Conservation (phyloP, 2,888 invertebrate genomes). For the Liopterus haemorrhoidalis region DNA sequence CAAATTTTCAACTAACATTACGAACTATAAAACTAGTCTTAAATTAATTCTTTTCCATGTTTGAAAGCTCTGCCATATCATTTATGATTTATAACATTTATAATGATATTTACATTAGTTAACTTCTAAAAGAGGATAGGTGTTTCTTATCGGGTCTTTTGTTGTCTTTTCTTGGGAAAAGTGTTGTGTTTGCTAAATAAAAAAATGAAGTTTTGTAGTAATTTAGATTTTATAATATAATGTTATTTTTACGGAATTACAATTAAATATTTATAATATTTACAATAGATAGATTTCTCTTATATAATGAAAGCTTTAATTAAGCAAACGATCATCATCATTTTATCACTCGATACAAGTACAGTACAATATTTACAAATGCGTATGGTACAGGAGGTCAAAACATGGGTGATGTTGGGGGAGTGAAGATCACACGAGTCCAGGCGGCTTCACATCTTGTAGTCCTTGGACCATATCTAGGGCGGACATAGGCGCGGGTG, state of each 20-base stretch:
- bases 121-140: too few species aligned
- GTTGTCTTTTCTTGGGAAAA: too few species aligned
- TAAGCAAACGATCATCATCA: too few species aligned
- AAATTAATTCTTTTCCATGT: too few species aligned
- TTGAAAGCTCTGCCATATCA: too few species aligned
- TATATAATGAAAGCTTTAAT: conserved; percentile 17
- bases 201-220: too few species aligned
- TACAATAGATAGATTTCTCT: conserved; percentile 24
- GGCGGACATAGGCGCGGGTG: conserved; percentile 44
- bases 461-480: conserved; percentile 60
- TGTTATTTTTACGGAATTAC: conserved; percentile 21
- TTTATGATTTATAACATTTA: too few species aligned
- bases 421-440: conserved; percentile 65
- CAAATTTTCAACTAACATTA: too few species aligned
- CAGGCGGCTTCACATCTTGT: conserved; percentile 68
- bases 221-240: conserved; percentile 23
- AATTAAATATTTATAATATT: conserved; percentile 27
- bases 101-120: too few species aligned
- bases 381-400: conserved; percentile 1
- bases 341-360: conserved; percentile 4
- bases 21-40: too few species aligned
- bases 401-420: conserved; percentile 37
- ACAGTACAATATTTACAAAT: conserved; percentile 9
- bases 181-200: too few species aligned
- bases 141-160: too few species aligned